A percentile compares a stretch with the other conserved stretches of the same genome.
phyloP scores from a whole-genome alignment of 2,888 invertebrate genomes.

The Lapara coniferarum region DNA sequence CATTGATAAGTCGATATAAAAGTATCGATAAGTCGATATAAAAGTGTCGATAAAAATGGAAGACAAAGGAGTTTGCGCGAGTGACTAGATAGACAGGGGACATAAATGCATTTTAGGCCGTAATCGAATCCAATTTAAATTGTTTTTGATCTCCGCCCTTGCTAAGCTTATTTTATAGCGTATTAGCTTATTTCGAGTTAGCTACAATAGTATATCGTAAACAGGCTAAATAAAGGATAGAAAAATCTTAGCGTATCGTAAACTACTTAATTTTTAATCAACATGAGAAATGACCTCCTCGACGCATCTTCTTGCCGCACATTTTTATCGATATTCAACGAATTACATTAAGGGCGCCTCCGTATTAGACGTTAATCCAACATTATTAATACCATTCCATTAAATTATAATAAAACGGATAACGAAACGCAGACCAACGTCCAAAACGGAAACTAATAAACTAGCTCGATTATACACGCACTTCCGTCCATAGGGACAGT shows the following conservation, averaged over 20 bases:
- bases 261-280: slow-evolving; percentile 2
- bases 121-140: background rate
- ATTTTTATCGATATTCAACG: background rate
- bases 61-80: slow-evolving; percentile 23
- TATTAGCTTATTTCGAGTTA: slow-evolving; percentile 3
- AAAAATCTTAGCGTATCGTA: slow-evolving; percentile 15
- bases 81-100: slow-evolving; percentile 13
- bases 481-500: background rate
- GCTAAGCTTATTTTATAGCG: slow-evolving; percentile 7
- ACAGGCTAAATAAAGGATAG: slow-evolving; percentile 14
- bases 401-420: no score
- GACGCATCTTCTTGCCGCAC: background rate
- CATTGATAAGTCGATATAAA: slow-evolving; percentile 22
- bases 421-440: no score
- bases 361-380: background rate
- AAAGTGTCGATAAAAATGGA: slow-evolving; percentile 19
- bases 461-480: no score
- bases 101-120: slow-evolving; percentile 21
- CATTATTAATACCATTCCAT: no score
- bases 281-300: slow-evolving; percentile 7
- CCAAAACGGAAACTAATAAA: no score
- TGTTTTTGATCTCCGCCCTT: background rate
- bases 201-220: background rate
- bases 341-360: background rate
- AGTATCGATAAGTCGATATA: slow-evolving; percentile 18